Conservation (phyloP, 2,113 vertebrate genomes). For the Polypterus bichir region DNA sequence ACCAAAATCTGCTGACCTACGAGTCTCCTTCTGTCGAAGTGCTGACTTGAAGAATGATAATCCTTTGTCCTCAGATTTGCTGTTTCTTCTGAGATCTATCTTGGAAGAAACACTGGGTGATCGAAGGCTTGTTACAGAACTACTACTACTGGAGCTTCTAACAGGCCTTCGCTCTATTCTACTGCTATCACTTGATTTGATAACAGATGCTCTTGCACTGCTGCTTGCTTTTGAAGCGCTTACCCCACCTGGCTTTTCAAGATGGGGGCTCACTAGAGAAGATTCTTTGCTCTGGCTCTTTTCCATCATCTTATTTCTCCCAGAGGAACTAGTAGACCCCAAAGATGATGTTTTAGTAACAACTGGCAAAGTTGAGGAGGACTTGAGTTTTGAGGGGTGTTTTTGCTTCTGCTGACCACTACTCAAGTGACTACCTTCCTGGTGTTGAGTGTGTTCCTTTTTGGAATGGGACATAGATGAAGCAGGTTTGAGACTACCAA, state of each 20-base stretch:
- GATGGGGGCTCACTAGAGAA: constrained; percentile 62
- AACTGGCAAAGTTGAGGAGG: constrained; percentile 49
- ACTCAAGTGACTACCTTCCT: constrained; percentile 29
- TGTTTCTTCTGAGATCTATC: constrained; percentile 64
- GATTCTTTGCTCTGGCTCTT: constrained; percentile 70
- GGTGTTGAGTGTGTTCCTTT: constrained; percentile 47
- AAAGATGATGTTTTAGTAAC: constrained; percentile 44
- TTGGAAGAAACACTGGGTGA: constrained; percentile 54
- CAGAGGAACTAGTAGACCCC: constrained; percentile 25
- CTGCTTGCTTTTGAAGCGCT: constrained; percentile 40
- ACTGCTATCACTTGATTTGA: constrained; percentile 38
- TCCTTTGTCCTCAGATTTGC: constrained; percentile 87
- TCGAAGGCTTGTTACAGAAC: constrained; percentile 82
- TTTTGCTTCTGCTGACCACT: constrained; percentile 56
- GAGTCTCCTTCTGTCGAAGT: constrained; percentile 83
- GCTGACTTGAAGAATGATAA: constrained; percentile 90
- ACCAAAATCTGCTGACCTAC: constrained; percentile 82
- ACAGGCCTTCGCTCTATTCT: constrained; percentile 49
- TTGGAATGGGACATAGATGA: constrained; percentile 51
- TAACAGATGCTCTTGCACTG: constrained; percentile 43
- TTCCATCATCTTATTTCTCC: constrained; percentile 64
- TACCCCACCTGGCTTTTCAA: constrained; percentile 39
- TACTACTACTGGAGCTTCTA: constrained; percentile 69
- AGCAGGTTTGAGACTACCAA: constrained; percentile 44
- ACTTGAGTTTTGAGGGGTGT: constrained; percentile 40